Evolutionary conservation across 1,140 invertebrate genomes (phyloP).

Genomic region (Ips typographus): DNA sequence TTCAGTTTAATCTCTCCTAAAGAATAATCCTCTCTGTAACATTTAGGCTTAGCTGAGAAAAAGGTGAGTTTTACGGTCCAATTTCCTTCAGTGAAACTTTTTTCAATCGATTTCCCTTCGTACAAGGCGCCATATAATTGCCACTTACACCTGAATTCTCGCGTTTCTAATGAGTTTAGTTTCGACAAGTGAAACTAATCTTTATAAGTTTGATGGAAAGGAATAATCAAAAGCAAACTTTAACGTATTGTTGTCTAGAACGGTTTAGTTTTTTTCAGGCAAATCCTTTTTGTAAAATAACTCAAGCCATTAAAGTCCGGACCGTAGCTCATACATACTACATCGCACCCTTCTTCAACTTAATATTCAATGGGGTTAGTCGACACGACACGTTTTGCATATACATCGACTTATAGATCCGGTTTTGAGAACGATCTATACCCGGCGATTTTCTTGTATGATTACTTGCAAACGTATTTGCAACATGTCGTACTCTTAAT

Average conservation of each 20-base stretch:
- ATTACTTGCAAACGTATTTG: constrained; percentile 29
- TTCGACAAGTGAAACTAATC: constrained; percentile 4
- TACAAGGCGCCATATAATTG: background rate
- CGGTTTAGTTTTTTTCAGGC: constrained; percentile 22
- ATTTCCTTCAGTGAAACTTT: no score
- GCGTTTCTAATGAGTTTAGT: constrained; percentile 1
- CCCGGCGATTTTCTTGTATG: constrained; percentile 29
- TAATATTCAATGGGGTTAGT: constrained; percentile 30
- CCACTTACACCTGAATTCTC: background rate
- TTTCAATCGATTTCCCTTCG: background rate
- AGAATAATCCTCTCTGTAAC: no score
- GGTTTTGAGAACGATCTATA: constrained; percentile 29
- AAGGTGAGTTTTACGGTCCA: no score
- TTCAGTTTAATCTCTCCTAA: no score
- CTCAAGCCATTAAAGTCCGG: constrained; percentile 25
- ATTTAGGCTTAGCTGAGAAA: no score
- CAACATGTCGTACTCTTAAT: constrained; percentile 8
- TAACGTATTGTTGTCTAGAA: constrained; percentile 1
- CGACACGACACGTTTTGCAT: constrained; percentile 33
- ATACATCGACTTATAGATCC: constrained; percentile 31
- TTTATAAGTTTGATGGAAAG: background rate
- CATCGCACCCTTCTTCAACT: constrained; percentile 22
- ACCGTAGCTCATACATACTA: constrained; percentile 29
- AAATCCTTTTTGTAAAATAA: constrained; percentile 24
- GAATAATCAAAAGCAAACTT: background rate